Percentiles rank a stretch among this genome's conserved stretches.
These are phyloP conservation scores for Pelmatolapia mariae DNA, from an alignment of 2,113 vertebrate species.

Conservation along the genomic window DNA sequence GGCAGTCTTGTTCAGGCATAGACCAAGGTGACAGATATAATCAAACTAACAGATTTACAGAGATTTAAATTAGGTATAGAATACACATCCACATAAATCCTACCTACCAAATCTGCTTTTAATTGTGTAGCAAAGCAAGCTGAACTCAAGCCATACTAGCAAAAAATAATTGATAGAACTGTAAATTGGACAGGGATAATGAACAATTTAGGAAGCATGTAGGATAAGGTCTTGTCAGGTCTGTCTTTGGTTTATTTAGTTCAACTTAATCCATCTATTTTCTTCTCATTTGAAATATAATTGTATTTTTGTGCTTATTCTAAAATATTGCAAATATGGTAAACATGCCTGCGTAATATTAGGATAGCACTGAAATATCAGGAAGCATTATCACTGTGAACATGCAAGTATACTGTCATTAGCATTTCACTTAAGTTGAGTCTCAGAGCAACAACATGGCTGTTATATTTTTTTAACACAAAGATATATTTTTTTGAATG, in stretches of 20 bases:
- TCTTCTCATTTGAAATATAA: not conserved
- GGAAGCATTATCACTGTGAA: not conserved
- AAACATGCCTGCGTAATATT: not conserved
- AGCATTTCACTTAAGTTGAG: not conserved
- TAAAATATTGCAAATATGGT: not conserved
- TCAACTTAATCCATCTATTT: not conserved
- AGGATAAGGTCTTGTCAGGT: not conserved
- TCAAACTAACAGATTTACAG: not conserved
- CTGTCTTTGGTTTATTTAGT: not conserved
- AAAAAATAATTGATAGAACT: not conserved
- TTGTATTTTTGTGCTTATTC: not conserved
- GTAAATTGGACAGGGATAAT: not conserved
- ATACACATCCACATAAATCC: not conserved
- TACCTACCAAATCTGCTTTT: not conserved
- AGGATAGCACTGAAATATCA: not conserved
- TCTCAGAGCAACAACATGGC: not conserved
- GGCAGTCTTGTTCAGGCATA: not conserved
- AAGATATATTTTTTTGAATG: not conserved
- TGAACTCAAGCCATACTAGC: not conserved
- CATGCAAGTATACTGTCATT: not conserved
- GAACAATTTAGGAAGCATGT: not conserved
- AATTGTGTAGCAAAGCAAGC: not conserved
- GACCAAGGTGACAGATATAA: not conserved
- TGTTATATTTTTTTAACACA: not conserved
- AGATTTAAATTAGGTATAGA: not conserved